Evolutionary conservation across 2,888 invertebrate species (phyloP).

Genomic region (Apamea crenata): DNA sequence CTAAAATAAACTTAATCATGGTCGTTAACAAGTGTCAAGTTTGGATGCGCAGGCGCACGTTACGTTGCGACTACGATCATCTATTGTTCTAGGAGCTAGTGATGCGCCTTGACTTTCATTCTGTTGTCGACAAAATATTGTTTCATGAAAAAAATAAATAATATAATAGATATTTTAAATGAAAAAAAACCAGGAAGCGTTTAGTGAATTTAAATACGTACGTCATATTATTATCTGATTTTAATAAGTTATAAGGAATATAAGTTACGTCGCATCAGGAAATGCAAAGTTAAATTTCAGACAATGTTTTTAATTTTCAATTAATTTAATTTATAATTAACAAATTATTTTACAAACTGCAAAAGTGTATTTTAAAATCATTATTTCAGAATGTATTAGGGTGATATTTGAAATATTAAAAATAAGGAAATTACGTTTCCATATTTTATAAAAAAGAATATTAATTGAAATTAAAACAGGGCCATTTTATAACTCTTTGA

Average conservation of each 20-base stretch:
- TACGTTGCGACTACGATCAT: conserved; percentile 80
- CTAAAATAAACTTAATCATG: conserved; percentile 66
- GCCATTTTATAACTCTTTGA: too few relatives aligned
- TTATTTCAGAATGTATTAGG: too few relatives aligned
- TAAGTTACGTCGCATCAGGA: not conserved
- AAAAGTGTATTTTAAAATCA: too few relatives aligned
- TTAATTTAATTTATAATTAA: too few relatives aligned
- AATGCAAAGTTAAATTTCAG: not conserved
- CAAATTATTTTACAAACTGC: not conserved
- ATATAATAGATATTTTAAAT: not conserved
- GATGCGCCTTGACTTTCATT: conserved; percentile 63
- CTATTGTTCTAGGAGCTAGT: conserved; percentile 83
- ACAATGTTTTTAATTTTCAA: not conserved
- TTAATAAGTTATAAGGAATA: not conserved
- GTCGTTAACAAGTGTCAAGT: conserved; percentile 74
- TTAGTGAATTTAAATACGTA: not conserved
- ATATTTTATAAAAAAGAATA: too few relatives aligned
- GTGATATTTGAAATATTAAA: too few relatives aligned
- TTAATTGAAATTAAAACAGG: too few relatives aligned
- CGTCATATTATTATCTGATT: not conserved
- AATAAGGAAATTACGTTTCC: too few relatives aligned
- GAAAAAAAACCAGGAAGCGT: not conserved
- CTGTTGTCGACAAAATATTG: conserved; percentile 59
- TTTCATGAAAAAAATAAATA: too few relatives aligned
- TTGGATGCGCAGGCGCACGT: conserved; percentile 82